Evolutionary conservation across 2,797 vertebrate species (phyloP).

Genomic region (Lophotriccus pileatus): DNA sequence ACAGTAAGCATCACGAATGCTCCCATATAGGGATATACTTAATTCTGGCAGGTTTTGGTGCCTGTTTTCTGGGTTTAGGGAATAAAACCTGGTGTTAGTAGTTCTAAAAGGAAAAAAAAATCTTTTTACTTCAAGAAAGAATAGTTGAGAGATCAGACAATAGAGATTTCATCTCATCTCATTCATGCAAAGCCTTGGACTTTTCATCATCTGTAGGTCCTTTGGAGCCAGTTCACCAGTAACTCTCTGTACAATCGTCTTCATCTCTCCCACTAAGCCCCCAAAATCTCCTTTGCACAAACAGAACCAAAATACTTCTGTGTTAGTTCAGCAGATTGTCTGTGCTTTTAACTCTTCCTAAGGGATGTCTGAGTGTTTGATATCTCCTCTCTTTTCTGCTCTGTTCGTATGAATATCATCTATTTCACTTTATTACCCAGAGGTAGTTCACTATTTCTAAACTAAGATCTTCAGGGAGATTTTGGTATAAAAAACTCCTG

Average conservation of each 20-base stretch:
- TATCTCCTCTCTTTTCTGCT: not conserved
- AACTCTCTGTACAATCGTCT: not conserved
- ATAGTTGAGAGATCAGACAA: not conserved
- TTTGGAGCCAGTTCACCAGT: not conserved
- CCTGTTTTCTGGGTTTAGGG: not conserved
- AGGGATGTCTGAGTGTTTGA: not conserved
- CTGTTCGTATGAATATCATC: not conserved
- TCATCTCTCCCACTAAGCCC: not conserved
- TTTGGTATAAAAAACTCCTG: not conserved
- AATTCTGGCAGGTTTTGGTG: not conserved
- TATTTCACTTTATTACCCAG: not conserved
- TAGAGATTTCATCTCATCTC: not conserved
- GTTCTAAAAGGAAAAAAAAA: not conserved
- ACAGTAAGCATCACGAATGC: not conserved
- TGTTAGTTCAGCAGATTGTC: not conserved
- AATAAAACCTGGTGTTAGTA: not conserved
- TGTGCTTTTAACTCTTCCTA: not conserved
- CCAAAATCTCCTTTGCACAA: not conserved
- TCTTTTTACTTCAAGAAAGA: not conserved
- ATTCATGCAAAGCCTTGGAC: not conserved
- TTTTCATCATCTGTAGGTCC: not conserved
- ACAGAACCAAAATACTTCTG: not conserved
- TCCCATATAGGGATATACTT: not conserved
- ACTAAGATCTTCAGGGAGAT: not conserved
- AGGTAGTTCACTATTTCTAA: not conserved